These are phyloP conservation scores for Nyctibius bracteatus DNA, from an alignment of 2,113 vertebrate genomes.

Conservation along the genomic window DNA sequence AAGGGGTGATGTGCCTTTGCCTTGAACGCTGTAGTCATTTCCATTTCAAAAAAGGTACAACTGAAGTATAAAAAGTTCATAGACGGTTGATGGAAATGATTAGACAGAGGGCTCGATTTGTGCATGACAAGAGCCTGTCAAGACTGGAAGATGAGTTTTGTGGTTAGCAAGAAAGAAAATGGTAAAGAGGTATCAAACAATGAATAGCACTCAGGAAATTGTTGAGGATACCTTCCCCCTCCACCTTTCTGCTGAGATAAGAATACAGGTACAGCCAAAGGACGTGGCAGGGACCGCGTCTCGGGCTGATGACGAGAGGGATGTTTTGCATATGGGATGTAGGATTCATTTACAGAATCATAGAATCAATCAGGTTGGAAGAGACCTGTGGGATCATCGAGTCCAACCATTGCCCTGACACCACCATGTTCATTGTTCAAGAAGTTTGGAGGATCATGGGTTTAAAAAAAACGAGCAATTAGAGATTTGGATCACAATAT, in stretches of 20 bases:
- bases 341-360: too few relatives aligned
- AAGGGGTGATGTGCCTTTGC: not conserved
- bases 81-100: not conserved
- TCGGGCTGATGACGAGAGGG: not conserved
- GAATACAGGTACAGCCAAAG: not conserved
- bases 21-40: not conserved
- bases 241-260: not conserved
- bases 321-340: not conserved
- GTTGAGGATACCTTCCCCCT: not conserved
- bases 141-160: not conserved
- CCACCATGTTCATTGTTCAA: too few relatives aligned
- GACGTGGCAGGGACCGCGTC: fast-evolving
- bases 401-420: too few relatives aligned
- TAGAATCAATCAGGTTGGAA: too few relatives aligned
- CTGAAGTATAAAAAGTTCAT: not conserved
- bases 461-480: not conserved
- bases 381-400: too few relatives aligned
- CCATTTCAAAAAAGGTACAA: not conserved
- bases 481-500: not conserved
- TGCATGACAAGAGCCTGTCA: not conserved
- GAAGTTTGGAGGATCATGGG: too few relatives aligned
- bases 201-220: not conserved
- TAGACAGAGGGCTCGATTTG: not conserved
- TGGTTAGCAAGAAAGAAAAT: not conserved
- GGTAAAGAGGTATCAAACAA: not conserved